These are phyloP conservation scores for Atopsyche davidsoni DNA, from an alignment of 1,140 invertebrate genomes.

Conservation along the genomic window DNA sequence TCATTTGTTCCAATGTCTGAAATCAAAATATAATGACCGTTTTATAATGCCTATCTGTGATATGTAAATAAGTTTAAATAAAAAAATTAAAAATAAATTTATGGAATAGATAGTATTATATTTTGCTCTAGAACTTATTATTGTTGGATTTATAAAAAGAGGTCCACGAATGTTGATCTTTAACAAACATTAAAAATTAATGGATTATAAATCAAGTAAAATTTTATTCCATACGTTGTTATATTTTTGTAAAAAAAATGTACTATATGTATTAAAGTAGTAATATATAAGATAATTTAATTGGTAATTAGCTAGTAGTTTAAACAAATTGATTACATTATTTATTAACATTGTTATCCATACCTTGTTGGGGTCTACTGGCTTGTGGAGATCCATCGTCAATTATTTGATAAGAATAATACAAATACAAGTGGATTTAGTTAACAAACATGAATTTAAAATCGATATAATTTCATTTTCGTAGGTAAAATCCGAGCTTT, in stretches of 20 bases:
- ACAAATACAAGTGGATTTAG: background rate
- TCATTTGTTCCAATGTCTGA: conserved; percentile 64
- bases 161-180: conserved; percentile 16
- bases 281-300: conserved; percentile 11
- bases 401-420: conserved; percentile 7
- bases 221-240: background rate
- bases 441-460: background rate
- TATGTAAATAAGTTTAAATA: no score
- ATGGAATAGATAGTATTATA: no score
- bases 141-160: no score
- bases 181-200: conserved; percentile 18
- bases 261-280: conserved; percentile 12
- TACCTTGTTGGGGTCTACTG: conserved; percentile 59
- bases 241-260: conserved; percentile 6
- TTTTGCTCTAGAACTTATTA: no score
- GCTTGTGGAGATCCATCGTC: conserved; percentile 52
- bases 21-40: conserved; percentile 34
- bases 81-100: conserved; percentile 13
- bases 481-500: conserved; percentile 3
- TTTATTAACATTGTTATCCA: conserved; percentile 15
- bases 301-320: background rate
- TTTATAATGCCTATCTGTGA: no score
- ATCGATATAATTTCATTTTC: background rate
- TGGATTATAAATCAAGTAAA: background rate
- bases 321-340: background rate